These are phyloP conservation scores for Carpatolechia fugitivella DNA, from an alignment of 2,888 invertebrate species.

Conservation along the genomic window DNA sequence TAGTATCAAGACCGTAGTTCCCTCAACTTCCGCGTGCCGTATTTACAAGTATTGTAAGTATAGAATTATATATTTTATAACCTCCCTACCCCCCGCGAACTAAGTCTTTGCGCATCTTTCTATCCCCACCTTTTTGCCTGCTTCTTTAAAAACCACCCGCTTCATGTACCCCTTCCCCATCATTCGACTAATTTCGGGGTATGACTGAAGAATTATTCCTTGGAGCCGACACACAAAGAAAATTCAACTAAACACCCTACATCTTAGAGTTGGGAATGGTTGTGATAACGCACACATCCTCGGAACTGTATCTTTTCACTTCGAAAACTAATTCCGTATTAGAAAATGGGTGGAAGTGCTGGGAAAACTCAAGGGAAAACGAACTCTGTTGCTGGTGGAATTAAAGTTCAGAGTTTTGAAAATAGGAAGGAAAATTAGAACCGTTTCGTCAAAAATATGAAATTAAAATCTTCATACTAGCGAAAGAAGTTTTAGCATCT, in stretches of 20 bases:
- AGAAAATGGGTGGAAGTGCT: slow-evolving; percentile 75
- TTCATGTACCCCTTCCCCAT: slow-evolving; percentile 78
- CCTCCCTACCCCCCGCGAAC: slow-evolving; percentile 66
- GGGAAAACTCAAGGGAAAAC: slow-evolving; percentile 24
- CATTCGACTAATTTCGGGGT: slow-evolving; percentile 80
- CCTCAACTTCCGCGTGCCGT: slow-evolving; percentile 74
- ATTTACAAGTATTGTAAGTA: slow-evolving; percentile 81
- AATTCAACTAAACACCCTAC: slow-evolving; percentile 42
- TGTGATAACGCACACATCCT: slow-evolving; percentile 53
- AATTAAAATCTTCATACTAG: slow-evolving; percentile 80
- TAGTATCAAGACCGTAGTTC: slow-evolving; percentile 48
- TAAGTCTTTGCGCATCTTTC: slow-evolving; percentile 80
- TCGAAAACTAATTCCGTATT: slow-evolving; percentile 78
- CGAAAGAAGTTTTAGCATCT: slow-evolving; percentile 80
- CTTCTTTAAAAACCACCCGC: slow-evolving; percentile 79
- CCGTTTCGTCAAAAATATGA: slow-evolving; percentile 79
- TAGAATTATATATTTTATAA: slow-evolving; percentile 80
- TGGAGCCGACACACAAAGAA: slow-evolving; percentile 37
- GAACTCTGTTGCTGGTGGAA: slow-evolving; percentile 16
- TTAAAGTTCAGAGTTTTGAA: slow-evolving; percentile 37
- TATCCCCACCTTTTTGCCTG: slow-evolving; percentile 78
- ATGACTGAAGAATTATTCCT: slow-evolving; percentile 79
- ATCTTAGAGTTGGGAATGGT: slow-evolving; percentile 42
- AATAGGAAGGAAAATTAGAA: slow-evolving; percentile 63
- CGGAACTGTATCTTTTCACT: slow-evolving; percentile 79